Base-by-base conservation (phyloP, 2,888 invertebrate genomes). In the Heliconius charithonia region DNA sequence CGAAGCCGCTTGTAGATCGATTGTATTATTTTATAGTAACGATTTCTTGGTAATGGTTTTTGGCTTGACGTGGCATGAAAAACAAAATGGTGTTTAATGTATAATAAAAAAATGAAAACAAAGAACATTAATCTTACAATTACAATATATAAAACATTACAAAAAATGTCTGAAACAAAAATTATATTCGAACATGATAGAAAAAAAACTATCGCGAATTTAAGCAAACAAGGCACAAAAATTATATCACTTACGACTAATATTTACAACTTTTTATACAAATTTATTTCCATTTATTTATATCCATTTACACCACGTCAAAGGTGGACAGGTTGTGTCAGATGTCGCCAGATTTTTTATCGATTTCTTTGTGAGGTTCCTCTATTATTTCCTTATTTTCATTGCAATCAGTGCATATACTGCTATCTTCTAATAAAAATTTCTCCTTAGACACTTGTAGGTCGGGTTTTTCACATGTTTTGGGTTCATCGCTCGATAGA, bases 401-500 rank as follows among this genome's bases (percentile, higher is more conserved):
- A 12, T 66, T 78, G 27, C 65, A 71, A 29, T 70, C 29, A 25
- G 77, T 80, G n/a, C 79, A 81, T 3, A 76, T 32, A 25, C 82
- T 77, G 0, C 59, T 63, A 16, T 79, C 80, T 25, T 77, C 80
- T 6, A 65, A 67, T 0, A 77, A 41, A n/a, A 80, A 79, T 51
- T 79, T 79, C 3, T 81, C 80, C 41, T 71, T 80, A 16, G 80
- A 51, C 13, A 80, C 75, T 13, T 72, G 71, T 16, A 80, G 74
- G 51, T 80, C 73, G 25, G 72, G 41, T 27, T 70, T 41, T 41
- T 76, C 73, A 19, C 83, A 83, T 0, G 79, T 69, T 59, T 82
- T 82, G 3, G 74, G 69, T 3, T 91, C 89, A 0, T 92, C 93
- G 22, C 85, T 87, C 0, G 89, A 87, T 3, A 93, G 81, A 0